Evolutionary conservation across 2,888 invertebrate species (phyloP).

Genomic region (Leucophora obtusa): DNA sequence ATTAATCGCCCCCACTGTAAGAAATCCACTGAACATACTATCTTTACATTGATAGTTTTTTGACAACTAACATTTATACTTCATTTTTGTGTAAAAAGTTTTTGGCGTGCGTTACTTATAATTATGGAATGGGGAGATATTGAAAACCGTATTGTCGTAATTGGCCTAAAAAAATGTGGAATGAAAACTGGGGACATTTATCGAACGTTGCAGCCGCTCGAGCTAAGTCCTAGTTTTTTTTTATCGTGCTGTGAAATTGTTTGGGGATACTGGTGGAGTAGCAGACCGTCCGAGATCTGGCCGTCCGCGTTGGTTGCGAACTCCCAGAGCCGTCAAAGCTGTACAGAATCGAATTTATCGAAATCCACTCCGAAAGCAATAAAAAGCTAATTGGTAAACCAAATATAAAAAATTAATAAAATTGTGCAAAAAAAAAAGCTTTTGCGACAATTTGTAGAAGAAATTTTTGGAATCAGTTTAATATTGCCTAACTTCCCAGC

Average conservation of each 20-base stretch:
- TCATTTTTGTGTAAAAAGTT: not conserved
- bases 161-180: slow-evolving; percentile 9
- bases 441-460: too few species aligned
- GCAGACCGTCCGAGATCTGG: slow-evolving; percentile 5
- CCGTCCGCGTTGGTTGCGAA: not conserved
- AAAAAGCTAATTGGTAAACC: too few species aligned
- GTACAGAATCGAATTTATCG: slow-evolving; percentile 9
- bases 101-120: not conserved
- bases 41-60: too few species aligned
- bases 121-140: not conserved
- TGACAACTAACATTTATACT: too few species aligned
- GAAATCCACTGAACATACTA: too few species aligned
- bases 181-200: too few species aligned
- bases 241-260: slow-evolving; percentile 5
- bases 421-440: too few species aligned
- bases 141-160: not conserved
- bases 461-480: too few species aligned
- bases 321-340: slow-evolving; percentile 13
- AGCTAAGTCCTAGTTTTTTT: not conserved
- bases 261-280: too few species aligned
- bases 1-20: too few species aligned
- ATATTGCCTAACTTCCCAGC: too few species aligned
- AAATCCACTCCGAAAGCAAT: slow-evolving; percentile 18
- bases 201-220: not conserved
- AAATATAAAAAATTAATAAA: too few species aligned